These are phyloP conservation scores for Silurus meridionalis DNA, from an alignment of 2,113 vertebrate species.

Conservation along the genomic window DNA sequence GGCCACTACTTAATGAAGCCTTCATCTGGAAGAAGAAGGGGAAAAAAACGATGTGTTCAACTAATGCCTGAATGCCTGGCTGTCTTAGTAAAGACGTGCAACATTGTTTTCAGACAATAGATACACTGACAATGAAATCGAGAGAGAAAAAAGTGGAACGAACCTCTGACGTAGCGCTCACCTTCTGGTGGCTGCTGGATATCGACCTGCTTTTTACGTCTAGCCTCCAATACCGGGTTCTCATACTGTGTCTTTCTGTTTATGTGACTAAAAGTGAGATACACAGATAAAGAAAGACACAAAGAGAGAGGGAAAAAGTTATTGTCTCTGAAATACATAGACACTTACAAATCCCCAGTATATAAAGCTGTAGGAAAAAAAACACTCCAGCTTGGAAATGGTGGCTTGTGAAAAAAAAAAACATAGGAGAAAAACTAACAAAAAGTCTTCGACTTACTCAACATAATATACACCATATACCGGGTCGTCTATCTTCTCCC, in stretches of 20 bases:
- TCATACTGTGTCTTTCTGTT: conserved; percentile 99
- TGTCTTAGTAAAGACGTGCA: neutral
- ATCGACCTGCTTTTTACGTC: conserved; percentile 87
- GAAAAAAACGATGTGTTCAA: neutral
- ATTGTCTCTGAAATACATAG: conserved; percentile 43
- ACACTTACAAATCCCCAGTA: conserved; percentile 21
- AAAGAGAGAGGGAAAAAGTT: conserved; percentile 2
- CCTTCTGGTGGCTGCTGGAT: conserved; percentile 87
- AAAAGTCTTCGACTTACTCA: conserved; percentile 80
- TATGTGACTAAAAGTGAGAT: conserved; percentile 82
- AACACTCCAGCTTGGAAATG: neutral
- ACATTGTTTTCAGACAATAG: neutral
- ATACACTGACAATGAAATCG: neutral
- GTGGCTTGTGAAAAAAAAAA: neutral
- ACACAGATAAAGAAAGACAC: neutral
- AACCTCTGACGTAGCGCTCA: conserved; percentile 82
- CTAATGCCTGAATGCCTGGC: neutral
- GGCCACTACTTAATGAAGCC: neutral
- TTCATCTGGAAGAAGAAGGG: neutral
- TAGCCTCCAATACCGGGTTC: conserved; percentile 93
- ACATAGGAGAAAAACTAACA: neutral
- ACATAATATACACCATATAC: conserved; percentile 99
- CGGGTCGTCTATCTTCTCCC: conserved; percentile 99
- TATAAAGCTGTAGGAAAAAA: conserved; percentile 18
- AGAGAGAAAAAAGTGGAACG: conserved; percentile 63